These are phyloP conservation scores for Habroteleia sp. DNA, from an alignment of 2,888 invertebrate species.

Conservation along the genomic window DNA sequence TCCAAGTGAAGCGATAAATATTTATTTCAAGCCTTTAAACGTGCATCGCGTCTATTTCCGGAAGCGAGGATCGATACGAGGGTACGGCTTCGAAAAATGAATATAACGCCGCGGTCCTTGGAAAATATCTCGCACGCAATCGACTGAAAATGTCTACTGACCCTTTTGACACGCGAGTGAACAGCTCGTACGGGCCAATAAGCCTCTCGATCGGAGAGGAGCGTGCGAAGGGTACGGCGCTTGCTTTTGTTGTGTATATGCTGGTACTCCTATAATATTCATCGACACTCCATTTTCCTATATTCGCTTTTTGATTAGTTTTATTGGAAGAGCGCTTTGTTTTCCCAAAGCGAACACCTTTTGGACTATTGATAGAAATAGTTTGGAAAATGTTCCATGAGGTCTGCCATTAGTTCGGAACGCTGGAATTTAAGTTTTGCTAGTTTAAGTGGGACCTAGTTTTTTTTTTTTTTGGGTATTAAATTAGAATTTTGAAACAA, in stretches of 20 bases:
- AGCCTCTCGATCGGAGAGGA: conserved; percentile 63
- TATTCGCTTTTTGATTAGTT: conserved; percentile 5
- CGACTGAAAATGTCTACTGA: conserved; percentile 78
- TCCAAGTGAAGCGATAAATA: conserved; percentile 51
- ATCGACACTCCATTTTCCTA: conserved; percentile 5
- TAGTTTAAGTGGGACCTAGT: no score
- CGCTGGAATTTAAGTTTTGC: no score
- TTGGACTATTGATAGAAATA: no score
- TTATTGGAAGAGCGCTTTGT: conserved; percentile 2
- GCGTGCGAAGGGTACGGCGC: conserved; percentile 45
- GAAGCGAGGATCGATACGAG: conserved; percentile 68
- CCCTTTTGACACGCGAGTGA: conserved; percentile 74
- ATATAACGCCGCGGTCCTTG: conserved; percentile 61
- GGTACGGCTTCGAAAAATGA: conserved; percentile 58
- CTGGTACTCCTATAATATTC: conserved; percentile 10
- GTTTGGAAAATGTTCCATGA: no score
- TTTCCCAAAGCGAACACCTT: not conserved
- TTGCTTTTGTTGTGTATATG: conserved; percentile 23
- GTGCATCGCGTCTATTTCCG: conserved; percentile 66
- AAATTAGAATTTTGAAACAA: no score
- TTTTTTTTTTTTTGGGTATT: no score
- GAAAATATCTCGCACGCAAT: conserved; percentile 74
- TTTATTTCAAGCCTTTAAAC: conserved; percentile 62
- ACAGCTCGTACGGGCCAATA: conserved; percentile 70
- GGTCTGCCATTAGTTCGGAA: no score